Base-by-base conservation (phyloP, 2,113 vertebrate species). In the Nycticebus coucang region DNA sequence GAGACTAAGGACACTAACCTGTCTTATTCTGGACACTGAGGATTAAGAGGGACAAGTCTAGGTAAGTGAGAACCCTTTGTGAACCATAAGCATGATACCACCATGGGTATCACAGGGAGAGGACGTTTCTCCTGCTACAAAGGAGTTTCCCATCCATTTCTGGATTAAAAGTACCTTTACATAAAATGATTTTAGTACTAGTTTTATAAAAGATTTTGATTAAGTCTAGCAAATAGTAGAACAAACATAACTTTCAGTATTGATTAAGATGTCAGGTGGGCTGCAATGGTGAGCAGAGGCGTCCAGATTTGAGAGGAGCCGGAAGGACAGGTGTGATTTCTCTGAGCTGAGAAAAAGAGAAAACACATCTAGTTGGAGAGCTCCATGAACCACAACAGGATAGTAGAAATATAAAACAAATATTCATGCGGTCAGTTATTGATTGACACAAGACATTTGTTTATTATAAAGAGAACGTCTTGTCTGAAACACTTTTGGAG, bases 401-500 rank as follows among this genome's bases (percentile, higher is more conserved):
- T 91, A 75, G 28, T 45, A 85, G 15, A 87, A 86, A 87, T 66
- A 64, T 22, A 71, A 62, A 95, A 82, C 2, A 24, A 81, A 69
- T 82, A 86, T 6, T 84, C 28, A 53, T 50, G 79, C 18, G 15
- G 7, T 33, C 45, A 19, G 79, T 92, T 66, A 91, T 45, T 59
- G 94, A 45, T 93, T 87, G 14, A 88, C n/a, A 93, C 18, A 72
- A 92, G 71, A n/a, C 4, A 30, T 75, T 69, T 87, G n/a, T 62
- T 96, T 91, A 80, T 26, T 45, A 37, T 55, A 7, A 93, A 94
- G 57, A 92, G n/a, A 77, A 86, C 2, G 12, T 10, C 80, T 91
- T 87, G 17, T 26, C 22, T 94, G 15, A 71, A 89, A 72, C 11
- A 41, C 30, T 81, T 96, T 87, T 55, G 19, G 37, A 83, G 33